phyloP scores from a whole-genome alignment of 2,888 invertebrate species.

The Tetanocera ferruginea region DNA sequence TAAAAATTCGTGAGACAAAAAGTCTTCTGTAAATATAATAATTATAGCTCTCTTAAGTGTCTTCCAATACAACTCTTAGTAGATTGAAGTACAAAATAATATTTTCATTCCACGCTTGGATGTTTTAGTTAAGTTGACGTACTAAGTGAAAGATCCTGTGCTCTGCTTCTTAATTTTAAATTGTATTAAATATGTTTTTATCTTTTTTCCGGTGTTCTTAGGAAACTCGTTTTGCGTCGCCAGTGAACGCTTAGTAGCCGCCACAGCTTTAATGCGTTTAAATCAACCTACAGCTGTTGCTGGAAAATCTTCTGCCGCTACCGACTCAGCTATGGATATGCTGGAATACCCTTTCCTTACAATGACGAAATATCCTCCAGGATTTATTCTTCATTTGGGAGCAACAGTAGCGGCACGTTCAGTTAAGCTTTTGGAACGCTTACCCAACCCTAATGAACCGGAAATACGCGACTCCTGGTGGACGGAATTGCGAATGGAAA shows the following conservation, averaged over 20 bases:
- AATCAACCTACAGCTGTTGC: conserved; percentile 74
- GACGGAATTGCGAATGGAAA: conserved; percentile 95
- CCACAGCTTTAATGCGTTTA: conserved; percentile 73
- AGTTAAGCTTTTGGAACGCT: conserved; percentile 85
- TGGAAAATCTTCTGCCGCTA: conserved; percentile 75
- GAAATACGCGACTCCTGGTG: conserved; percentile 96
- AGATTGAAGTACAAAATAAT: too few species aligned
- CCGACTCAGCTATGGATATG: conserved; percentile 84
- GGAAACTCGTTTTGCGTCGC: conserved; percentile 81
- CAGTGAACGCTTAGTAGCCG: conserved; percentile 74
- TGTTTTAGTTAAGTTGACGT: too few species aligned
- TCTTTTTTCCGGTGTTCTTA: conserved; percentile 62
- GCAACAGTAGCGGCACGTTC: conserved; percentile 88
- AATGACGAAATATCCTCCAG: conserved; percentile 89
- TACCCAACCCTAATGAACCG: conserved; percentile 88
- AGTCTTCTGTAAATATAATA: too few species aligned
- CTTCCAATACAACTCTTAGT: too few species aligned
- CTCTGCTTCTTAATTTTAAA: too few species aligned
- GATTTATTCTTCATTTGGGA: conserved; percentile 90
- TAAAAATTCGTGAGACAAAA: too few species aligned
- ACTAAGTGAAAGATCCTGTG: too few species aligned
- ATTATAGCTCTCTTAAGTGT: too few species aligned
- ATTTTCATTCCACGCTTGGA: too few species aligned
- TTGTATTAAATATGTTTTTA: not conserved
- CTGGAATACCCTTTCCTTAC: conserved; percentile 97